Evolutionary conservation across 2,888 invertebrate genomes (phyloP).

Genomic region (Cinara cedri): DNA sequence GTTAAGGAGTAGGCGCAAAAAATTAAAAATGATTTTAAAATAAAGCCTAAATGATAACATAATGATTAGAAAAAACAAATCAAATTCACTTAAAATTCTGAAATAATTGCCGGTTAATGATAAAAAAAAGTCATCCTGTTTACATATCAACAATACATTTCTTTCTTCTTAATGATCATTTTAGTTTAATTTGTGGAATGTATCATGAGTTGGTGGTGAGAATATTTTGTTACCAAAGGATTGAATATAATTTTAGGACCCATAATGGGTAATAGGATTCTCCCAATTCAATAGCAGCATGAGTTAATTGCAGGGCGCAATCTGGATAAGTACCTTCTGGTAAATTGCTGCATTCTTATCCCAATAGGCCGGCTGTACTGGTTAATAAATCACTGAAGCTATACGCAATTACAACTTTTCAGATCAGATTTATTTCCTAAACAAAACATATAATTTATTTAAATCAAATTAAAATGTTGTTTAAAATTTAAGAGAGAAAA

Average conservation of each 20-base stretch:
- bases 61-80: too few relatives aligned
- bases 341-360: conserved; percentile 83
- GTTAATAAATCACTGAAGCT: conserved; percentile 89
- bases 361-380: conserved; percentile 83
- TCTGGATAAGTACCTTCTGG: conserved; percentile 82
- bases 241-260: conserved; percentile 66
- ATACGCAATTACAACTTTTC: conserved; percentile 87
- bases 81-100: too few relatives aligned
- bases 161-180: neutral
- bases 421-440: conserved; percentile 87
- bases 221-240: conserved; percentile 65
- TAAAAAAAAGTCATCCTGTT: too few relatives aligned
- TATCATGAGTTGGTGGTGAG: conserved; percentile 59
- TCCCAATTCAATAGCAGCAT: conserved; percentile 82
- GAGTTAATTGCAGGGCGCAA: conserved; percentile 85
- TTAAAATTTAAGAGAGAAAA: too few relatives aligned
- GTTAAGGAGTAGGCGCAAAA: too few relatives aligned
- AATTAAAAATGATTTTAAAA: too few relatives aligned
- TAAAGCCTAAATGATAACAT: too few relatives aligned
- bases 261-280: conserved; percentile 69
- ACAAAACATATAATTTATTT: conserved; percentile 54
- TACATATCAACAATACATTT: neutral
- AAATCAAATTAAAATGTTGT: conserved; percentile 44
- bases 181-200: conserved; percentile 59
- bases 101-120: too few relatives aligned